Percentiles rank a stretch among this genome's conserved stretches.
phyloP scores from a whole-genome alignment of 2,888 invertebrate species.

The Watsonalla cultraria region DNA sequence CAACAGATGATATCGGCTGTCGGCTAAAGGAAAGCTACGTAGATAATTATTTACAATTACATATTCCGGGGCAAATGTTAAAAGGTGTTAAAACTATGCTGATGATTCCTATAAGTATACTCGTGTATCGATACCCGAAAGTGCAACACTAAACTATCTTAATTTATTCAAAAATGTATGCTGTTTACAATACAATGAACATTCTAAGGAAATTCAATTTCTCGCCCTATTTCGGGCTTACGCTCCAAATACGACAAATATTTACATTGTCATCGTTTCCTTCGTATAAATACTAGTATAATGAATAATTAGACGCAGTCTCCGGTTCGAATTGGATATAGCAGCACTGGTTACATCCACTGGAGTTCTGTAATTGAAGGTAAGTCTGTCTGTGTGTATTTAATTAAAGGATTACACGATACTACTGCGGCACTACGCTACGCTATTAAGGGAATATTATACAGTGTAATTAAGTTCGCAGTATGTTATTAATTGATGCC shows the following conservation, averaged over 20 bases:
- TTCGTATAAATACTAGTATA: slow-evolving; percentile 1
- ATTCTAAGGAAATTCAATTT: slow-evolving; percentile 1
- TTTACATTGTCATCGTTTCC: slow-evolving; percentile 5
- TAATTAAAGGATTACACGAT: background rate
- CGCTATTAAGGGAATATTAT: background rate
- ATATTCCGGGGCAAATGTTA: no score
- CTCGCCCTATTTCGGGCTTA: slow-evolving; percentile 2
- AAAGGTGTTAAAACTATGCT: no score
- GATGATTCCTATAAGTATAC: no score
- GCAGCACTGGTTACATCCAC: background rate
- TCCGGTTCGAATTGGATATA: background rate
- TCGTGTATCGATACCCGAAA: background rate
- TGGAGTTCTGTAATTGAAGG: background rate
- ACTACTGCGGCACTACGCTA: background rate
- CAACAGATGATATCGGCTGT: no score
- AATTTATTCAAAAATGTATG: background rate
- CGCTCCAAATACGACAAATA: slow-evolving; percentile 3
- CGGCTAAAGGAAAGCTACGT: no score
- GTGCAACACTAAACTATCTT: background rate
- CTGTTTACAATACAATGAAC: slow-evolving; percentile 6
- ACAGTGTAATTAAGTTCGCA: background rate
- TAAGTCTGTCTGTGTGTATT: background rate
- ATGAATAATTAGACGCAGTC: background rate
- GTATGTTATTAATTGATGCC: slow-evolving; percentile 6
- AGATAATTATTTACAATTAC: no score